These are phyloP conservation scores for Chrysolina haemoptera DNA, from an alignment of 2,888 invertebrate genomes.

Conservation along the genomic window DNA sequence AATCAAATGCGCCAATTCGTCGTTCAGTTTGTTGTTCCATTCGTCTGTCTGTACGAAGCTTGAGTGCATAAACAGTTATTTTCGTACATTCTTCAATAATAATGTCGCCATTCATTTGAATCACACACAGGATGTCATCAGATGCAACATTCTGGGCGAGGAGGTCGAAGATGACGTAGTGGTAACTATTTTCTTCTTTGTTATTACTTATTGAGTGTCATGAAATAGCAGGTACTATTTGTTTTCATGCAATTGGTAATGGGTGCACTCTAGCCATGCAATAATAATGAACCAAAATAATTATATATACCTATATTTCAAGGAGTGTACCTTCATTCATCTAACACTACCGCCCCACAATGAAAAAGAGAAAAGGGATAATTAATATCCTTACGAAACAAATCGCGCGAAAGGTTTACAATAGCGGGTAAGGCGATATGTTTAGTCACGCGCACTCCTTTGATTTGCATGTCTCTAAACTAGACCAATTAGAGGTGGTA, in stretches of 20 bases:
- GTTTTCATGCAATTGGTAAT: background rate
- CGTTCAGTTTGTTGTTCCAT: no score
- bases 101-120: no score
- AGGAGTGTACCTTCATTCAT: conserved; percentile 35
- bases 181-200: background rate
- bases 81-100: no score
- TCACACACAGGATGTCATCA: no score
- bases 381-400: conserved; percentile 62
- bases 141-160: no score
- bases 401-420: conserved; percentile 50
- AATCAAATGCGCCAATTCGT: no score
- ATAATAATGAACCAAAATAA: conserved; percentile 7
- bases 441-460: conserved; percentile 68
- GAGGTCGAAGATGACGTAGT: background rate
- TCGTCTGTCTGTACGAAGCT: no score
- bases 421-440: conserved; percentile 66
- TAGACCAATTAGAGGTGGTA: conserved; percentile 67
- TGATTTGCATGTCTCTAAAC: conserved; percentile 68
- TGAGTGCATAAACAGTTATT: no score
- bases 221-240: background rate
- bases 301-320: conserved; percentile 8
- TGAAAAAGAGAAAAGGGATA: conserved; percentile 53
- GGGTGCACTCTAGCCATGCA: background rate
- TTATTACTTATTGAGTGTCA: background rate
- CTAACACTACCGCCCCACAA: conserved; percentile 31